Conservation (phyloP, 2,113 vertebrate genomes). For the Sinocyclocheilus anophthalmus region DNA sequence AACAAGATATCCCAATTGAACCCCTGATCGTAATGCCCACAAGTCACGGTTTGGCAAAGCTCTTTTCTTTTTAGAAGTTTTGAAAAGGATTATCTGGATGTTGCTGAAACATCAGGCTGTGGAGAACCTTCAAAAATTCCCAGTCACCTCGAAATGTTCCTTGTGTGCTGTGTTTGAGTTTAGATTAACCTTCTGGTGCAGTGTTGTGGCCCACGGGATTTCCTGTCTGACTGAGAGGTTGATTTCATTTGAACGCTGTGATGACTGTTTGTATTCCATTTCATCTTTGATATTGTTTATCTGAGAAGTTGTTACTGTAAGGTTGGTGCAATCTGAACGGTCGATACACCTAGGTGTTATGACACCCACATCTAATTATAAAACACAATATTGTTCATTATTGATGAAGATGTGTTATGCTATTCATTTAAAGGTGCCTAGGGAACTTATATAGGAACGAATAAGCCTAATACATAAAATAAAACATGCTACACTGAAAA, state of each 20-base stretch:
- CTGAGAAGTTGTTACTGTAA: background rate
- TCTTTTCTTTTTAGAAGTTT: slow-evolving; percentile 23
- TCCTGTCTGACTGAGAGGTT: background rate
- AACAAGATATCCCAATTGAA: no score
- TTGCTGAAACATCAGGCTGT: slow-evolving; percentile 12
- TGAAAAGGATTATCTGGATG: slow-evolving; percentile 25
- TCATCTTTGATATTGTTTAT: slow-evolving; percentile 1
- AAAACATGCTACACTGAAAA: background rate
- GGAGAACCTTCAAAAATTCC: background rate
- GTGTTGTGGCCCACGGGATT: background rate
- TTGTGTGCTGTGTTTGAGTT: slow-evolving; percentile 29
- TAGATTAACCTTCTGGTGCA: slow-evolving; percentile 27
- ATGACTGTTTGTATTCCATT: slow-evolving; percentile 9
- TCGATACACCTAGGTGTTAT: background rate
- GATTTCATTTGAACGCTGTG: background rate
- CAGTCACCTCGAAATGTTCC: slow-evolving; percentile 19
- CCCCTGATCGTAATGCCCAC: background rate
- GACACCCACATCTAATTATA: background rate
- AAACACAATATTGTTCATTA: background rate
- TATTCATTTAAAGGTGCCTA: background rate
- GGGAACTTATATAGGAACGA: background rate
- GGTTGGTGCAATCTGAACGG: background rate
- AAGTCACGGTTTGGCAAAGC: slow-evolving; percentile 9
- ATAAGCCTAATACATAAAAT: background rate
- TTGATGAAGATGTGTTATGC: background rate